Percentiles rank a stretch among this genome's conserved stretches.
Evolutionary conservation across 2,888 invertebrate genomes (phyloP).

Genomic region (Synergus umbraculus): DNA sequence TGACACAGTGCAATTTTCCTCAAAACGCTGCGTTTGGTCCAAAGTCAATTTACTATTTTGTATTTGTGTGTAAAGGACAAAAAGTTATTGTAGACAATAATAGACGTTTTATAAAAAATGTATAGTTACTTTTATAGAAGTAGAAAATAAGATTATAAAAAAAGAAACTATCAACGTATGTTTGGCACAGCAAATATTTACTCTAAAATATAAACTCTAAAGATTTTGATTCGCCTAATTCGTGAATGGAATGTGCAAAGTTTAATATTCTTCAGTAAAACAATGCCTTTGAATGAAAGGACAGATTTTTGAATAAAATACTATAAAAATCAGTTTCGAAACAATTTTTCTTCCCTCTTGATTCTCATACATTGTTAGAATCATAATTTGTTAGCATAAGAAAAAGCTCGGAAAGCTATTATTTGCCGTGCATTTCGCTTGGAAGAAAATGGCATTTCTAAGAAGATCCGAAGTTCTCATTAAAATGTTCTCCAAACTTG

Average conservation of each 20-base stretch:
- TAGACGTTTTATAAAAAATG: neutral
- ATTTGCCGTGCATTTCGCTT: constrained; percentile 25
- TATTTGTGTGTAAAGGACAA: neutral
- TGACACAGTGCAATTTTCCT: constrained; percentile 6
- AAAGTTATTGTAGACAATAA: neutral
- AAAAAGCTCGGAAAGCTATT: constrained; percentile 30
- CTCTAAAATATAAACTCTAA: neutral
- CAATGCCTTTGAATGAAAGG: neutral
- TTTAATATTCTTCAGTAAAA: neutral
- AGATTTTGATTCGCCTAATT: neutral
- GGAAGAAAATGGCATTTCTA: constrained; percentile 23
- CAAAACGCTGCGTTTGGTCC: neutral
- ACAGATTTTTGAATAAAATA: constrained; percentile 4
- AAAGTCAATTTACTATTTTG: neutral
- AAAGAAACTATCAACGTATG: neutral
- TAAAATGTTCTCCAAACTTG: constrained; percentile 22
- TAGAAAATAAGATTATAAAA: neutral
- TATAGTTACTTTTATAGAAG: neutral
- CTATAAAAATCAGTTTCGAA: constrained; percentile 9
- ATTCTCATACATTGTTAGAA: constrained; percentile 6
- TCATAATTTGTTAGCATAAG: neutral
- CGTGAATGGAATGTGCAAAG: neutral
- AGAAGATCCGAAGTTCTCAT: constrained; percentile 37
- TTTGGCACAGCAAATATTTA: neutral
- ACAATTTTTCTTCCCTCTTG: neutral